phyloP scores from a whole-genome alignment of 2,797 vertebrate genomes.

The Sarcophilus harrisii region DNA sequence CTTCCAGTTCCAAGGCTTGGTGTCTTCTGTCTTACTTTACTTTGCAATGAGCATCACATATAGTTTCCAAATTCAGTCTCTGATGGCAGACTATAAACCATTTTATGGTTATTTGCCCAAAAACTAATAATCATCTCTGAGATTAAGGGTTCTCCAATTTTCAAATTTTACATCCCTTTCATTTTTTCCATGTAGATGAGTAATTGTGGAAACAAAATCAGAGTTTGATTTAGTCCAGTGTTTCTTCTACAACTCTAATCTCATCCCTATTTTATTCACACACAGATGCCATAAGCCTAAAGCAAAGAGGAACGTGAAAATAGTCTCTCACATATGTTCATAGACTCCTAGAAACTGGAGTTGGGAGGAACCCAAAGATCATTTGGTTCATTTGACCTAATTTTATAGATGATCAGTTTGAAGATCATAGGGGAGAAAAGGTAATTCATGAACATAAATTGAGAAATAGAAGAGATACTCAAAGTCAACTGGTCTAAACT shows the following conservation, averaged over 20 bases:
- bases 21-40: neutral
- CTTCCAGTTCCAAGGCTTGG: neutral
- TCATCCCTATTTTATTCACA: neutral
- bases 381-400: neutral
- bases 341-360: neutral
- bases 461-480: neutral
- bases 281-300: neutral
- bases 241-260: neutral
- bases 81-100: neutral
- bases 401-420: neutral
- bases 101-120: neutral
- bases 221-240: neutral
- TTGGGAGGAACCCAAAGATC: neutral
- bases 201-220: neutral
- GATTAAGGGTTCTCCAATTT: neutral
- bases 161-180: neutral
- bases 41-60: neutral
- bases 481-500: neutral
- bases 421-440: neutral
- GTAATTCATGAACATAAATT: neutral
- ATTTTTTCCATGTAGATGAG: neutral
- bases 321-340: neutral
- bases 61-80: neutral
- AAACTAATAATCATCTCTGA: neutral
- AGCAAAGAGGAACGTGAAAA: neutral